Base-by-base conservation (phyloP, 2,888 invertebrate genomes). In the Agriotes lineatus region DNA sequence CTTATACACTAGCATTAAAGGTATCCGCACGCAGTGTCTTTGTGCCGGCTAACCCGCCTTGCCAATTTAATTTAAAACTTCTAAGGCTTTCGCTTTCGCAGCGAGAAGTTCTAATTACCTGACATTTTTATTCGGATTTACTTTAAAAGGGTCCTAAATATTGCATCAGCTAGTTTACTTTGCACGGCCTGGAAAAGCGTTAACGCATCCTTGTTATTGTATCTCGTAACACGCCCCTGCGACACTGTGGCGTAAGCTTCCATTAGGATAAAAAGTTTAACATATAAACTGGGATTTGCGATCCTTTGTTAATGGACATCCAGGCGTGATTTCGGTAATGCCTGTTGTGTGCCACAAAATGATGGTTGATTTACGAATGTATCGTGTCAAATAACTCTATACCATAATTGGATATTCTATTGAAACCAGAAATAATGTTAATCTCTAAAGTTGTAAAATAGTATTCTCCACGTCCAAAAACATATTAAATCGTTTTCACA, bases 241-340 rank as follows among this genome's bases (percentile, higher is more conserved):
- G 45, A 33, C 59, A 60, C 33, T 48, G 48, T 18, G 33, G 45
- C 59, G 35, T 60, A 60, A 60, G 59, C 44, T 33, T 25, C 59
- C 59, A 60, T 60, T 60, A 60, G 59, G 30, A 59, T 59, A 59
- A 59, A 45, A 59, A 30, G 48, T 30, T 60, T 44, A 60, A 33
- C 33, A 35, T 60, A 45, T 30, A 18, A 59, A 60, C 59, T 60
- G 44, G 44, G n/a, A n/a, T n/a, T n/a, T n/a, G n/a, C n/a, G n/a
- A n/a, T n/a, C n/a, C n/a, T n/a, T n/a, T n/a, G n/a, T n/a, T n/a
- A n/a, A n/a, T n/a, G n/a, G n/a, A n/a, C n/a, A n/a, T n/a, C n/a
- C n/a, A n/a, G n/a, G n/a, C n/a, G n/a, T n/a, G n/a, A n/a, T n/a
- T n/a, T n/a, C n/a, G n/a, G n/a, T n/a, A n/a, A n/a, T n/a, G n/a